A percentile compares a stretch with the other conserved stretches of the same genome.
These are phyloP conservation scores for Isotomurus palustris DNA, from an alignment of 2,888 invertebrate species.

Conservation along the genomic window DNA sequence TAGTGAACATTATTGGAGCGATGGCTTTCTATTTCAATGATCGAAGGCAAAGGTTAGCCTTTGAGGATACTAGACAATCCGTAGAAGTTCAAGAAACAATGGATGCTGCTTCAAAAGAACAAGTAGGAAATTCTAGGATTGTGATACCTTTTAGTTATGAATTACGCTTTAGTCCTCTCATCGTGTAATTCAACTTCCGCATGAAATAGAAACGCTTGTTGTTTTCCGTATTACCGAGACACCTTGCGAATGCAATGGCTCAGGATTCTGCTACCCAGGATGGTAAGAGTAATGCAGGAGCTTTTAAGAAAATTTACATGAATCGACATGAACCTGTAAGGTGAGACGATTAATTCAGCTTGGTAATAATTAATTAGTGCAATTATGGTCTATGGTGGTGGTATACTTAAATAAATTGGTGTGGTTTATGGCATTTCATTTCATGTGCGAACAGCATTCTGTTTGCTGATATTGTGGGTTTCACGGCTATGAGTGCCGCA, in stretches of 20 bases:
- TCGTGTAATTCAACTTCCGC: background rate
- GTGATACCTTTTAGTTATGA: background rate
- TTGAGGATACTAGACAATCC: constrained; percentile 4
- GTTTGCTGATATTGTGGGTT: constrained; percentile 95
- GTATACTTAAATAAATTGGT: too few species aligned
- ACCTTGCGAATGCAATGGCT: constrained; percentile 54
- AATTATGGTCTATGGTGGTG: too few species aligned
- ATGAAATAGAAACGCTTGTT: constrained; percentile 51
- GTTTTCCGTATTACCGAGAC: constrained; percentile 53
- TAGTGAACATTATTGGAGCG: background rate
- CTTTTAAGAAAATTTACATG: constrained; percentile 53
- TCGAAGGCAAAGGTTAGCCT: constrained; percentile 9
- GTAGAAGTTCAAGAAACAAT: constrained; percentile 10
- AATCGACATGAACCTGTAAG: constrained; percentile 51
- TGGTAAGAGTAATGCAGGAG: constrained; percentile 47
- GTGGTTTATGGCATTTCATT: too few species aligned
- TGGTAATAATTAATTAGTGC: too few species aligned
- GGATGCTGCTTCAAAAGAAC: constrained; percentile 8
- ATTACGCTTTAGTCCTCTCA: background rate
- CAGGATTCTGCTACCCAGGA: constrained; percentile 50
- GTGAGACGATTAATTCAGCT: too few species aligned
- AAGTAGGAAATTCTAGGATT: background rate
- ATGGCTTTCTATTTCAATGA: constrained; percentile 10
- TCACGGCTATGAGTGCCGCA: constrained; percentile 67
- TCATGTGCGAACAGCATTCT: constrained; percentile 88